A percentile compares a stretch with the other conserved stretches of the same genome.
Evolutionary conservation across 2,888 invertebrate species (phyloP).

Genomic region (Herminia tarsipennalis): DNA sequence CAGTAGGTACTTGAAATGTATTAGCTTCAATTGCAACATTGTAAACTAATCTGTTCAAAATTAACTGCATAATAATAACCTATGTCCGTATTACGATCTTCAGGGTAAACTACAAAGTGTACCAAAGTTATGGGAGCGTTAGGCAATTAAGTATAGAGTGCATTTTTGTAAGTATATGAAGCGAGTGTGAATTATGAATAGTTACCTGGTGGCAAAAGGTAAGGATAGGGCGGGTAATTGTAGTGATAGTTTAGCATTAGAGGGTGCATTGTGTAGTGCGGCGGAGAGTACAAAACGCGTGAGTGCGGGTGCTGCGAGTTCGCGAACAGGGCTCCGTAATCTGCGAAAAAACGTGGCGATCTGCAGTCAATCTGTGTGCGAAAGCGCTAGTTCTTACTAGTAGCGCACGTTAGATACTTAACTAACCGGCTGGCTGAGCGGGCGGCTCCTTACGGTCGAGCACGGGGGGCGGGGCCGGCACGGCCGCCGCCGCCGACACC

Average conservation of each 20-base stretch:
- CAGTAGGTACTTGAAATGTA: too few relatives aligned
- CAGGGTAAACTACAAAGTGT: too few relatives aligned
- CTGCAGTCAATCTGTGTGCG: slow-evolving; percentile 67
- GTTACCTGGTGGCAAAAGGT: slow-evolving; percentile 81
- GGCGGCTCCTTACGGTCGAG: slow-evolving; percentile 84
- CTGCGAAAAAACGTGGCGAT: slow-evolving; percentile 74
- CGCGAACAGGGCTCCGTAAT: slow-evolving; percentile 79
- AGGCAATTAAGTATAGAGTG: slow-evolving; percentile 16
- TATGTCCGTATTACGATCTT: too few relatives aligned
- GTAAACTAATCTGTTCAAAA: too few relatives aligned
- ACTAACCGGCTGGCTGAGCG: slow-evolving; percentile 85
- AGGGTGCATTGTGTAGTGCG: slow-evolving; percentile 82
- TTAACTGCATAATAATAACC: too few relatives aligned
- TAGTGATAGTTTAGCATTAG: slow-evolving; percentile 79
- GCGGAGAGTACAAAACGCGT: slow-evolving; percentile 78
- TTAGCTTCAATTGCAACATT: too few relatives aligned
- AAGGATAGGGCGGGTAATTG: slow-evolving; percentile 80
- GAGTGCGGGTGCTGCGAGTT: slow-evolving; percentile 78
- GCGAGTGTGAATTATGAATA: slow-evolving; percentile 45
- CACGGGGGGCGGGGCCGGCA: slow-evolving; percentile 70
- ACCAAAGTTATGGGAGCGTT: too few relatives aligned
- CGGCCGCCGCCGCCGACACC: slow-evolving; percentile 83
- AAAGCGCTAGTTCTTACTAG: slow-evolving; percentile 79
- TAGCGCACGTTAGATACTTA: slow-evolving; percentile 83
- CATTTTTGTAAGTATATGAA: slow-evolving; percentile 16